Percentiles rank a stretch among this genome's conserved stretches.
These are phyloP conservation scores for Nothocercus julius DNA, from an alignment of 2,113 vertebrate genomes.

Conservation along the genomic window DNA sequence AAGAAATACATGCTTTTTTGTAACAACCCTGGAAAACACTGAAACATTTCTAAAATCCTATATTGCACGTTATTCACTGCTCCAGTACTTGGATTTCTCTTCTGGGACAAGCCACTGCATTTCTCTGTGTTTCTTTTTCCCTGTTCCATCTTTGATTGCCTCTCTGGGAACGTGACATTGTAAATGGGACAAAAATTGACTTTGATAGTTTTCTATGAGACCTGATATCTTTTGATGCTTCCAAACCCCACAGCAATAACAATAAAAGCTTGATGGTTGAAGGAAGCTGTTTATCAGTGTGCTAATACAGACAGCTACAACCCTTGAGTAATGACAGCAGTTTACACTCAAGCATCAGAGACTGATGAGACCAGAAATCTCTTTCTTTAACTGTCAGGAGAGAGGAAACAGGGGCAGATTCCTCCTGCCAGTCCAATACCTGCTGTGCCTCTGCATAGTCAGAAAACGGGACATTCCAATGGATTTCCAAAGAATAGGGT, in stretches of 20 bases:
- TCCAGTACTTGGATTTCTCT: not conserved
- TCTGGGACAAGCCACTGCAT: not conserved
- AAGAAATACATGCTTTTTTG: not conserved
- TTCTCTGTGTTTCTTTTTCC: not conserved
- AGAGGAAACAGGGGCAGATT: not conserved
- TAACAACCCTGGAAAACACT: not conserved
- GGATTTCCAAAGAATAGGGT: fast-evolving
- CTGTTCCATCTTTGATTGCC: not conserved
- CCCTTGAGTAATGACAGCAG: not conserved
- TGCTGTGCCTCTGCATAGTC: not conserved
- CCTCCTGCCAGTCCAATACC: not conserved
- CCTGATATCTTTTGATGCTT: not conserved
- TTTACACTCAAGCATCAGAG: not conserved
- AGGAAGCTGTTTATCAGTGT: not conserved
- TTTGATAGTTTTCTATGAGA: not conserved
- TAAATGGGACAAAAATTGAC: not conserved
- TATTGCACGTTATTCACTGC: not conserved
- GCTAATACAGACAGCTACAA: not conserved
- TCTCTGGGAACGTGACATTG: not conserved
- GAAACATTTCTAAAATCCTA: not conserved
- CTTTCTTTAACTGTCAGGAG: not conserved
- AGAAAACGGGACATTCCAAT: not conserved
- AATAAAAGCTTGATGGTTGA: not conserved
- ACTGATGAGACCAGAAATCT: not conserved
- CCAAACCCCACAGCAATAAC: not conserved